phyloP scores from a whole-genome alignment of 2,888 invertebrate genomes.

The Netelia inedita region DNA sequence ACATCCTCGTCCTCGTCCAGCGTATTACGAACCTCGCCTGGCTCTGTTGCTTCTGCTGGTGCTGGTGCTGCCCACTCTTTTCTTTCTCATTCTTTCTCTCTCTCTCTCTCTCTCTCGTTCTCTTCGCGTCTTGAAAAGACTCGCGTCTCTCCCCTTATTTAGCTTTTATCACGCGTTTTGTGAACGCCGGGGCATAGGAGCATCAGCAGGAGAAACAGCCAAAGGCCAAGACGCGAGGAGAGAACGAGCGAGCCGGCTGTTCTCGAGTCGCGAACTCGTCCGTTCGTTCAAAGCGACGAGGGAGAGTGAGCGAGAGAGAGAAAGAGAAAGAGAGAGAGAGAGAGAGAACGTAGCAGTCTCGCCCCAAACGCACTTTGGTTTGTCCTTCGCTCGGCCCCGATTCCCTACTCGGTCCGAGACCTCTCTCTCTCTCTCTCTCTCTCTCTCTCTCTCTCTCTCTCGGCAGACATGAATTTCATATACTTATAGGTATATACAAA shows the following conservation, averaged over 20 bases:
- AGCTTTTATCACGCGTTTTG: slow-evolving; percentile 70
- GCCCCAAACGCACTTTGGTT: slow-evolving; percentile 73
- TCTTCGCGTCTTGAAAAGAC: slow-evolving; percentile 52
- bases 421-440: slow-evolving; percentile 37
- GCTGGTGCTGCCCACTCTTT: slow-evolving; percentile 63
- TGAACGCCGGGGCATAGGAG: slow-evolving; percentile 57
- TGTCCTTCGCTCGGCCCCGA: slow-evolving; percentile 78
- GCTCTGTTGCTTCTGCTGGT: too few species aligned
- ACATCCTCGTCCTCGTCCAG: slow-evolving; percentile 61
- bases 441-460: slow-evolving; percentile 13
- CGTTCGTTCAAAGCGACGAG: slow-evolving; percentile 36
- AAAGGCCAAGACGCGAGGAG: slow-evolving; percentile 56
- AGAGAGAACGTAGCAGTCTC: slow-evolving; percentile 41
- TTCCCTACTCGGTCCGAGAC: slow-evolving; percentile 73
- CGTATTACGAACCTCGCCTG: slow-evolving; percentile 17
- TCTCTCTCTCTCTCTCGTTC: slow-evolving; percentile 36
- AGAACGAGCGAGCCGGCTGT: slow-evolving; percentile 54
- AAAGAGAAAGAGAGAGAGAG: not conserved
- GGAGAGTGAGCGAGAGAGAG: not conserved
- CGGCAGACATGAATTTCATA: slow-evolving; percentile 54
- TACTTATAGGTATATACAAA: slow-evolving; percentile 14
- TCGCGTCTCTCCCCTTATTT: slow-evolving; percentile 71
- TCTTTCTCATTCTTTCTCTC: slow-evolving; percentile 63
- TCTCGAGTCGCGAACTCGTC: slow-evolving; percentile 64
- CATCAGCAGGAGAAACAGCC: slow-evolving; percentile 60